phyloP scores from a whole-genome alignment of 2,888 invertebrate species.

The Saturnia pavonia region DNA sequence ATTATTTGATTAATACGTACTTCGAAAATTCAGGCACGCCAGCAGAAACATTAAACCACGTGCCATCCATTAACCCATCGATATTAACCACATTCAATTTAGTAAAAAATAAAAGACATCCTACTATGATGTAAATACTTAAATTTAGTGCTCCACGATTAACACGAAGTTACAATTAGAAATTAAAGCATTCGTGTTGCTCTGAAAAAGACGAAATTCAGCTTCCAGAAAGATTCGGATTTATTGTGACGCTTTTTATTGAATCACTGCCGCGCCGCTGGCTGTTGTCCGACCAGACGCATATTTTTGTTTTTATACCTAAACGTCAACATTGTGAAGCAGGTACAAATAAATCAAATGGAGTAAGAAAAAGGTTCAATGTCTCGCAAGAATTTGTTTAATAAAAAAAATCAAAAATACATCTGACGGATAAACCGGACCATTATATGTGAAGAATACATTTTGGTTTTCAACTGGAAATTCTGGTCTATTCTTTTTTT shows the following conservation, averaged over 20 bases:
- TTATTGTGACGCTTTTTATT: constrained; percentile 43
- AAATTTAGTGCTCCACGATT: background rate
- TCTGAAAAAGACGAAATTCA: constrained; percentile 44
- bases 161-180: constrained; percentile 39
- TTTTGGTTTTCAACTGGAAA: background rate
- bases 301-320: constrained; percentile 42
- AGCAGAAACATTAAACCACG: no score
- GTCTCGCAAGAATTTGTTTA: background rate
- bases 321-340: constrained; percentile 18
- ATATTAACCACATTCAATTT: background rate
- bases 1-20: no score
- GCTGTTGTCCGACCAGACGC: constrained; percentile 33
- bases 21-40: no score
- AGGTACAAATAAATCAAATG: constrained; percentile 1
- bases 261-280: constrained; percentile 25
- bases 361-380: background rate
- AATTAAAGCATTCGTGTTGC: constrained; percentile 39
- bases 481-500: background rate
- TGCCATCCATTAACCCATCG: background rate
- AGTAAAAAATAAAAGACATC: background rate
- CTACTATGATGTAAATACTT: background rate
- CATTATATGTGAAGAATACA: background rate
- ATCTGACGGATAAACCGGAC: background rate
- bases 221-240: constrained; percentile 34
- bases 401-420: background rate